Conservation (phyloP, 37 sponge, comb jelly and placozoan genomes). For the Tethya wilhelma region DNA sequence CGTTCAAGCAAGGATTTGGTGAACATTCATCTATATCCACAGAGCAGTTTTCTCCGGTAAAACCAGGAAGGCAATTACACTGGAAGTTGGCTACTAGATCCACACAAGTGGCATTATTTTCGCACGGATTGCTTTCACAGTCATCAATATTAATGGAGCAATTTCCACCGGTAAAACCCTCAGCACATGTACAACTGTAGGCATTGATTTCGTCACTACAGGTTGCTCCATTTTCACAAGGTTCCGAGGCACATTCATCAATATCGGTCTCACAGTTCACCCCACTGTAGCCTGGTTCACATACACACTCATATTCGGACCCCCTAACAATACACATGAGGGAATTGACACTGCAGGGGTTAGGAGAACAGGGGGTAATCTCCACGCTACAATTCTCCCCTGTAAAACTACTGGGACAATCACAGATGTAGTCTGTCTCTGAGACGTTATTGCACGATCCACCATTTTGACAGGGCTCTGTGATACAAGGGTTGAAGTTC, state of each 20-base stretch:
- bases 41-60: conserved; percentile 9
- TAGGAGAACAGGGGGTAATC: conserved; percentile 57
- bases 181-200: conserved; percentile 56
- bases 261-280: conserved; percentile 50
- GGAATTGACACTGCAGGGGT: conserved; percentile 59
- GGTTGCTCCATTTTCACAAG: conserved; percentile 56
- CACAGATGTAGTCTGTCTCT: conserved; percentile 34
- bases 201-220: conserved; percentile 36
- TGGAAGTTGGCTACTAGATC: conserved; percentile 16
- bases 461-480: conserved; percentile 67
- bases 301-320: conserved; percentile 49
- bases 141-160: conserved; percentile 52
- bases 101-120: conserved; percentile 60
- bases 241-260: conserved; percentile 50
- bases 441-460: conserved; percentile 38
- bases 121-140: conserved; percentile 38
- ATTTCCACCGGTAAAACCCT: conserved; percentile 38
- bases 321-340: conserved; percentile 49
- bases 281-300: conserved; percentile 63
- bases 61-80: conserved; percentile 47
- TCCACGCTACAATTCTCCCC: conserved; percentile 64
- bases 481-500: conserved; percentile 20
- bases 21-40: conserved; percentile 25
- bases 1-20: conserved; percentile 21
- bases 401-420: conserved; percentile 57